Base-by-base conservation (phyloP, 2,113 vertebrate genomes). In the Miniopterus natalensis region DNA sequence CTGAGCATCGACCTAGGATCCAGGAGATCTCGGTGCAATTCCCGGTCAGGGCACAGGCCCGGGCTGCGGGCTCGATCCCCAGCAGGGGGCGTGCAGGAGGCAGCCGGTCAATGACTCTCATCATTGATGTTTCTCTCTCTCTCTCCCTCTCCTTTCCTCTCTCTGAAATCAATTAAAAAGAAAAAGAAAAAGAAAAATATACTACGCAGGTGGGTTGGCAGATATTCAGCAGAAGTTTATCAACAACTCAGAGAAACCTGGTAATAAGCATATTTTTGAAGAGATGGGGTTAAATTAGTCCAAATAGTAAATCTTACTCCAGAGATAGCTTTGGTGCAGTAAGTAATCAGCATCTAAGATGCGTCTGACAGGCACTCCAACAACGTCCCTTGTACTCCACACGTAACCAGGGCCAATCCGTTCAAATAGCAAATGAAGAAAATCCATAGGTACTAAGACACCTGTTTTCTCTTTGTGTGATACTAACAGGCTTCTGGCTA, bases 401-500 rank as follows among this genome's bases (percentile, higher is more conserved):
- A 96, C 71, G 59, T 9, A 97, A 96, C 61, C 7, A 36, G 98
- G 90, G 84, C 95, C 45, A 85, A 96, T 53, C 94, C 88, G 87
- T 70, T 93, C 84, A 96, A 93, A 77, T 2, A 95, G 14, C 12
- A 15, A 91, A 89, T 78, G 85, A 88, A 95, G 96, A 94, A 84
- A 95, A 92, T 96, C 73, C 84, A 8, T 20, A 90, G 65, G 14
- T 70, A 83, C 89, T 73, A 90, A 63, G 80, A 84, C 8, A 95
- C 91, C 86, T 29, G 84, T 73, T 95, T 85, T 92, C n/a, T 73
- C 42, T 73, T 7, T 61, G 45, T 79, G 40, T 55, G 88, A 92
- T 53, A 87, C 66, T 83, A 97, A 92, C 75, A 97, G 92, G 51
- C 94, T 96, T 96, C 95, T 97, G 97, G 97, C 97, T 97, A 97